These are phyloP conservation scores for Stegastes partitus DNA, from an alignment of 2,113 vertebrate species.

Conservation along the genomic window DNA sequence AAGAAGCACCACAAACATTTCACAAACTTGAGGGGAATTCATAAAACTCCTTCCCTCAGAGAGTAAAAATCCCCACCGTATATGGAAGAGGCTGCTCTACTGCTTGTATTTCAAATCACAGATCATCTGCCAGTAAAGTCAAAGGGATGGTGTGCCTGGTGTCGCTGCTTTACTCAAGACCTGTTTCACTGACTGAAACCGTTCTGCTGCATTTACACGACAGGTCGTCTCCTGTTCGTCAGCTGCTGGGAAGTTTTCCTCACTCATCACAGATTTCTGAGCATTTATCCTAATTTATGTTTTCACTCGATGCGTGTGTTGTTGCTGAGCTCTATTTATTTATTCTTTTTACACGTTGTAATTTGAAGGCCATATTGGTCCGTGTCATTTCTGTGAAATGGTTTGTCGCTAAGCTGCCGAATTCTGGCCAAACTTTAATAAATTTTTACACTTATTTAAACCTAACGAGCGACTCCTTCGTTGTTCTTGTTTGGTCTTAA, in stretches of 20 bases:
- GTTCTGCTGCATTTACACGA: constrained; percentile 14
- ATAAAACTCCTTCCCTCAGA: not conserved
- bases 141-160: constrained; percentile 4
- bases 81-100: constrained; percentile 1
- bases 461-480: not conserved
- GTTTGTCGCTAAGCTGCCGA: constrained; percentile 84
- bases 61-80: constrained; percentile 12
- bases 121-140: constrained; percentile 19
- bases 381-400: constrained; percentile 95
- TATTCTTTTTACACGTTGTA: constrained; percentile 87
- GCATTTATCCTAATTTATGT: constrained; percentile 78
- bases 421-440: constrained; percentile 87
- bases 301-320: constrained; percentile 26
- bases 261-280: constrained; percentile 54
- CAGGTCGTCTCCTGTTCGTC: constrained; percentile 28
- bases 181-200: constrained; percentile 51
- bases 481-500: not conserved
- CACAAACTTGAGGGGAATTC: constrained; percentile 34
- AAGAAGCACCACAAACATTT: constrained; percentile 40
- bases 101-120: constrained; percentile 1
- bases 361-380: constrained; percentile 92
- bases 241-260: constrained; percentile 30
- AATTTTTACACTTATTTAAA: constrained; percentile 81
- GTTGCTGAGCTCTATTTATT: constrained; percentile 83
- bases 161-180: too few relatives aligned